Base-by-base conservation (phyloP, 2,113 vertebrate genomes). In the Siphamia tubifer region DNA sequence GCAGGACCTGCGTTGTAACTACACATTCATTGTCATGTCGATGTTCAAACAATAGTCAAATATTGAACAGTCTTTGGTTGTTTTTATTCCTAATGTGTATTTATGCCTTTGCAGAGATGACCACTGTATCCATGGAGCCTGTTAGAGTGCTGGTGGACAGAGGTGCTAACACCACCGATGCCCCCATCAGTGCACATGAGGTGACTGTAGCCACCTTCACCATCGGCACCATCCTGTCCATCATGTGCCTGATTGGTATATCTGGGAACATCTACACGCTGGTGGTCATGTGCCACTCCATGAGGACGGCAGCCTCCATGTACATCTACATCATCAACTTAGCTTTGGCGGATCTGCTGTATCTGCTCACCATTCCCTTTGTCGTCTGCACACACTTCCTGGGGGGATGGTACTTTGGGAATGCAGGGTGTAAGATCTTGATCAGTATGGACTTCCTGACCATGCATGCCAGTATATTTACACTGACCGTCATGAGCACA, bases 401-500 rank as follows among this genome's bases (percentile, higher is more conserved):
- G 3, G 92, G 94, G 71, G 94, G 89, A 4, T 97, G 96, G 96
- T 93, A 96, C 84, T 97, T 96, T 48, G 95, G 95, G 21, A 93
- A 96, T 19, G 11, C 86, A 0, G 96, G 96, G 27, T 94, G 93
- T 36, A 93, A 93, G 6, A 90, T 96, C 69, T 90, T 97, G 0
- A 95, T 97, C 79, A 96, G 95, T 57, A 92, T 95, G 83, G 96
- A 97, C 83, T 96, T 97, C 76, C 91, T 97, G 54, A 96, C 96
- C 47, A 97, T 97, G 96, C 95, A 97, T 0, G 95, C 95, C 71
- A 96, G 95, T 81, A 97, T 97, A 84, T 97, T 97, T 84, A 97
- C 95, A 0, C 89, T 97, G 62, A 96, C 95, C 0, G 86, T 95
- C 61, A 97, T 97, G 96, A 97, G 96, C 86, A 96, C 94, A 0